phyloP scores from a whole-genome alignment of 2,888 invertebrate species.

The Timema podura region DNA sequence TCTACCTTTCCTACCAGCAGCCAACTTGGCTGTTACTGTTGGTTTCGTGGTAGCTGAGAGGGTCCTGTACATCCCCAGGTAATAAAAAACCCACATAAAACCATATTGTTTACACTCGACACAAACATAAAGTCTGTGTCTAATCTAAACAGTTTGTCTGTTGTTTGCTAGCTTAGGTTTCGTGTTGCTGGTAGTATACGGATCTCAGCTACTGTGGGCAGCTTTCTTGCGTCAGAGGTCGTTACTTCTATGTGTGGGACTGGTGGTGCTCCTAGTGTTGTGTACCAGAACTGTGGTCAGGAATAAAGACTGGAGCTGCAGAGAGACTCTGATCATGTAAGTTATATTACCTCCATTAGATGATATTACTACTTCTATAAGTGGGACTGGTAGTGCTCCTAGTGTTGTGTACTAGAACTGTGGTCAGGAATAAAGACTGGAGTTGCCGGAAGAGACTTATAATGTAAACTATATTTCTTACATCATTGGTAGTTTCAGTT shows the following conservation, averaged over 20 bases:
- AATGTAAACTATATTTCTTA: conserved; percentile 49
- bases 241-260: conserved; percentile 46
- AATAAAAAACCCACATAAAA: no score
- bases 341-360: conserved; percentile 22
- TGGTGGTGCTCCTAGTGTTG: conserved; percentile 58
- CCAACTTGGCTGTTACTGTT: conserved; percentile 75
- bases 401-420: conserved; percentile 62
- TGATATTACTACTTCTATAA: no score
- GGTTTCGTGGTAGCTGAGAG: conserved; percentile 85
- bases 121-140: no score
- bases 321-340: conserved; percentile 73
- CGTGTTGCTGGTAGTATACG: conserved; percentile 70
- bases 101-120: no score
- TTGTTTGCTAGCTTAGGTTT: conserved; percentile 70
- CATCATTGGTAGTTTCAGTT: no score
- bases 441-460: conserved; percentile 69
- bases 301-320: conserved; percentile 74
- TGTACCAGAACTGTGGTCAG: conserved; percentile 63
- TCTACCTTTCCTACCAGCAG: conserved; percentile 79
- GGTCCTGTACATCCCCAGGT: conserved; percentile 85
- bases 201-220: conserved; percentile 64
- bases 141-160: no score
- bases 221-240: conserved; percentile 34
- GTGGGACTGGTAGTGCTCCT: conserved; percentile 55
- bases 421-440: conserved; percentile 73